A percentile compares a stretch with the other conserved stretches of the same genome.
Evolutionary conservation across 2,888 invertebrate genomes (phyloP).

Genomic region (Gortyna flavago): DNA sequence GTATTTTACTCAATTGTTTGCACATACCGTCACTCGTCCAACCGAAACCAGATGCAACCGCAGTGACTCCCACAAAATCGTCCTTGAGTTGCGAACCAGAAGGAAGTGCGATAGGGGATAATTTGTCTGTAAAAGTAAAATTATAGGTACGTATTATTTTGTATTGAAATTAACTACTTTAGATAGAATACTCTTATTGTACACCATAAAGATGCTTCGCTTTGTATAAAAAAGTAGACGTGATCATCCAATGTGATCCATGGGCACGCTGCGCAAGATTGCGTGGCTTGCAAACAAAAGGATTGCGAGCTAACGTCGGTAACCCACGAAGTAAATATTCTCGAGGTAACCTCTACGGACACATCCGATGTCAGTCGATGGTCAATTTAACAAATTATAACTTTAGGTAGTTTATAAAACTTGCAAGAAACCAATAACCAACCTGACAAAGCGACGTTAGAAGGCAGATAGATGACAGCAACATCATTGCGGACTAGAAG

Average conservation of each 20-base stretch:
- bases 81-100: slow-evolving; percentile 20
- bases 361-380: too few species aligned
- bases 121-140: slow-evolving; percentile 21
- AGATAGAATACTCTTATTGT: neutral
- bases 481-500: slow-evolving; percentile 73
- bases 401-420: neutral
- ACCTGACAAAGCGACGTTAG: slow-evolving; percentile 68
- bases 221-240: neutral
- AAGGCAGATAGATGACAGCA: slow-evolving; percentile 72
- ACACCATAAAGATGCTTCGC: neutral
- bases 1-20: neutral
- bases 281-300: neutral
- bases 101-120: slow-evolving; percentile 41
- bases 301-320: neutral
- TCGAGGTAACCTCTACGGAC: too few species aligned
- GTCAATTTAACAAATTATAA: neutral
- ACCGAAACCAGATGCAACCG: slow-evolving; percentile 35
- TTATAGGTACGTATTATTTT: neutral
- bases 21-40: slow-evolving; percentile 34
- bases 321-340: neutral
- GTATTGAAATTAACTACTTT: neutral
- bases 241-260: neutral
- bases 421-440: slow-evolving; percentile 11
- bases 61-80: slow-evolving; percentile 20
- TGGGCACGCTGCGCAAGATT: neutral